Evolutionary conservation across 2,113 vertebrate genomes (phyloP), one percentile per base, ranked within the genome.

Genomic region (Todiramphus saurophagus): DNA sequence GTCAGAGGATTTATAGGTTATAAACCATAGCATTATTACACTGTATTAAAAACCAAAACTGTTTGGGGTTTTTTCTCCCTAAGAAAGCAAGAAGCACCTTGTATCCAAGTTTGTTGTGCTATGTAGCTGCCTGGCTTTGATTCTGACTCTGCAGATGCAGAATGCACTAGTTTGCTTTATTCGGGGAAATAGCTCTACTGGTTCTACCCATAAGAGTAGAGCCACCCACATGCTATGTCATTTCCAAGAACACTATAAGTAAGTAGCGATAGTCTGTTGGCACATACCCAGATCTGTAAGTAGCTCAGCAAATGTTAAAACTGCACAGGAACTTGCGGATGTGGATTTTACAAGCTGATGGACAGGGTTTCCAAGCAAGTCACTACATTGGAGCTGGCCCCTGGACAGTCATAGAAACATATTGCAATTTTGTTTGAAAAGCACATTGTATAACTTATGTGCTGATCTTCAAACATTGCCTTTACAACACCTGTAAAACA

Each of bases 171-270:
- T 64, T 82, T 55, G 7, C 11, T 68, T 89, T 81, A 39, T 56
- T 76, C 75, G 19, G 8, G 18, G 23, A 80, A 76, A 43, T 12
- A 76, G 51, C 39, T 66, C 27, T 20, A 20, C 20, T 62, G 59
- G 44, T 16, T 60, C 19, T 10, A 48, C 51, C 24, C 24, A 12
- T 7, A 31, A n/a, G 35, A 87, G 11, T 7, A 50, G 19, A 73
- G 7, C 56, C n/a, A 64, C 13, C 24, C 14, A 44, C 23, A 14
- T 13, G 18, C 6, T 56, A 11, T 11, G 31, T 30, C 3, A 0
- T 69, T 90, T 79, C 16, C 67, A 69, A 37, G 63, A n/a, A 17
- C 30, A 23, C 28, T 44, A 21, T 19, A 67, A 46, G 64, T 35
- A 28, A 56, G 9, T 27, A 51, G 17, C 18, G 24, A 30, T 28